Conservation (phyloP, 2,797 vertebrate species). For the Peromyscus attwateri region DNA sequence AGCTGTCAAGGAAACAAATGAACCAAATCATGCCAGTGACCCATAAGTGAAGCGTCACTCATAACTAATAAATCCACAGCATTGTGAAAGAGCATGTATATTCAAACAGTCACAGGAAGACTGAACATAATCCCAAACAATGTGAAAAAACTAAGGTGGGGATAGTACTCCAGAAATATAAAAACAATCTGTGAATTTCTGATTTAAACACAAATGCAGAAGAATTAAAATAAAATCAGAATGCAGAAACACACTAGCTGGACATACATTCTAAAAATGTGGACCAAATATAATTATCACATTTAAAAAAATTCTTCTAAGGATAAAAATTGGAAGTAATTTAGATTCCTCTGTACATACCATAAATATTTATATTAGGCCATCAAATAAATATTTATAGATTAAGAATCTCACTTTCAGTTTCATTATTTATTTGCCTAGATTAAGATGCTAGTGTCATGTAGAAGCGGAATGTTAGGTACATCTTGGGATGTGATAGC, state of each 20-base stretch:
- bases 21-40: slow-evolving; percentile 53
- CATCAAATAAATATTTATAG: neutral
- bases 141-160: neutral
- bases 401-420: neutral
- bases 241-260: neutral
- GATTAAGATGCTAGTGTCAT: neutral
- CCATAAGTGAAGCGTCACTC: neutral
- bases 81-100: neutral
- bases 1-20: slow-evolving; percentile 61
- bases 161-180: neutral
- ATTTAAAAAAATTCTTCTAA: neutral
- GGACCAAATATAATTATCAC: neutral
- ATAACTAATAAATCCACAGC: slow-evolving; percentile 31
- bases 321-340: neutral
- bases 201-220: neutral
- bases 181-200: neutral
- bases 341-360: neutral
- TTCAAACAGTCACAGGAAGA: slow-evolving; percentile 12
- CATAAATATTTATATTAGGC: neutral
- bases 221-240: neutral
- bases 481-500: neutral
- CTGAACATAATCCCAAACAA: neutral
- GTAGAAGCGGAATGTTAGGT: neutral
- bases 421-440: neutral
- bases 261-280: neutral